phyloP scores from a whole-genome alignment of 2,113 vertebrate genomes.

The Lophura nycthemera region DNA sequence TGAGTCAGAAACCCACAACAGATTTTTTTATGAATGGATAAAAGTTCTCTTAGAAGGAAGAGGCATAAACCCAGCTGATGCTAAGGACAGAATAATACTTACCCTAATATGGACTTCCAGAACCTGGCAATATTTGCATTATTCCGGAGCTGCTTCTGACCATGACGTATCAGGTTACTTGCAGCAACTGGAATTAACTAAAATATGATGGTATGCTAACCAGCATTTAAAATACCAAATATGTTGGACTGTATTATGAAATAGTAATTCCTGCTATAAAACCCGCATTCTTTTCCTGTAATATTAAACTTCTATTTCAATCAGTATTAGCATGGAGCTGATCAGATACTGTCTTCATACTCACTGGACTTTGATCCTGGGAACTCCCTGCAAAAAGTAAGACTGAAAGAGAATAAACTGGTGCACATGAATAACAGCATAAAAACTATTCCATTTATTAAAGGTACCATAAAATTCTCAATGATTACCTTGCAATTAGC shows the following conservation, averaged over 20 bases:
- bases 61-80: neutral
- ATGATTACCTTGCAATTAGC: neutral
- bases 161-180: fast-evolving
- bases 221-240: neutral
- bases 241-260: neutral
- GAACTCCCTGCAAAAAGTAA: neutral
- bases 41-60: neutral
- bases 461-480: neutral
- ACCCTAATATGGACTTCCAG: neutral
- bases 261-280: no score
- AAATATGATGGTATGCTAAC: neutral
- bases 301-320: neutral
- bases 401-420: neutral
- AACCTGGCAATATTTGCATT: constrained; percentile 3
- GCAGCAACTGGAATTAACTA: constrained; percentile 26
- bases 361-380: constrained; percentile 23
- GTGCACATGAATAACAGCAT: neutral
- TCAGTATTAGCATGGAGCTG: fast-evolving
- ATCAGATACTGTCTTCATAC: neutral
- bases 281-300: neutral
- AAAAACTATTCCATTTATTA: neutral
- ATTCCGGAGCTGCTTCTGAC: neutral
- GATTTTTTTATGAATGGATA: neutral
- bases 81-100: neutral
- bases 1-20: neutral